Percentiles rank a stretch among this genome's conserved stretches.
Conservation (phyloP, 2,797 vertebrate genomes). For the Danio choprae region DNA sequence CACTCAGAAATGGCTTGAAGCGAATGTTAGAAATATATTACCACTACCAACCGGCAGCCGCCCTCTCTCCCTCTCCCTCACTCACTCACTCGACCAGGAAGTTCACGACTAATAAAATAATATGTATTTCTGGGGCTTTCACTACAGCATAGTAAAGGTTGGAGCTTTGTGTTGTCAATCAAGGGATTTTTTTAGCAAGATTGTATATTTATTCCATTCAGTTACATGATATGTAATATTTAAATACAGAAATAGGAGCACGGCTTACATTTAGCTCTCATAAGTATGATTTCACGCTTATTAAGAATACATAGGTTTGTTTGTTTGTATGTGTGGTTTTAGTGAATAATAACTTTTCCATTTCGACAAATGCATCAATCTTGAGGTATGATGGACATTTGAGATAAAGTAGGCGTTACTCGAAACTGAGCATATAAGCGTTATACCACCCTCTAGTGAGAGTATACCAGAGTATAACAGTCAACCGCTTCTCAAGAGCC, state of each 20-base stretch:
- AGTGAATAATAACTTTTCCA: background rate
- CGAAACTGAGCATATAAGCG: conserved; percentile 23
- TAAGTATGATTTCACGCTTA: background rate
- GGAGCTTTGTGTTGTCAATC: background rate
- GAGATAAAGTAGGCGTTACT: background rate
- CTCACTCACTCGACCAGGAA: conserved; percentile 73
- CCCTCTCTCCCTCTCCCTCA: conserved; percentile 45
- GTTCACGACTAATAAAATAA: conserved; percentile 57
- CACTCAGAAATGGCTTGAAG: conserved; percentile 16
- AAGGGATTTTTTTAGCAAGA: background rate
- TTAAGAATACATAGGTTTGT: background rate
- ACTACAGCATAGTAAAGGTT: background rate
- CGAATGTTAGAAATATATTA: conserved; percentile 43
- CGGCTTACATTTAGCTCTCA: background rate
- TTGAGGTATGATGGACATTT: background rate
- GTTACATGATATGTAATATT: background rate
- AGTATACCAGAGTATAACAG: background rate
- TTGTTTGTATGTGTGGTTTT: background rate
- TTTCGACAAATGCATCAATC: background rate
- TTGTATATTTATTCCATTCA: too few species aligned
- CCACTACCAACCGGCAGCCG: conserved; percentile 19
- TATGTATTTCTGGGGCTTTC: background rate
- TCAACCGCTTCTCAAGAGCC: background rate
- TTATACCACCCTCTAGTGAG: conserved; percentile 67
- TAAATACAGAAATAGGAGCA: background rate